These are phyloP conservation scores for Cistogaster globosa DNA, from an alignment of 2,888 invertebrate genomes.

Conservation along the genomic window DNA sequence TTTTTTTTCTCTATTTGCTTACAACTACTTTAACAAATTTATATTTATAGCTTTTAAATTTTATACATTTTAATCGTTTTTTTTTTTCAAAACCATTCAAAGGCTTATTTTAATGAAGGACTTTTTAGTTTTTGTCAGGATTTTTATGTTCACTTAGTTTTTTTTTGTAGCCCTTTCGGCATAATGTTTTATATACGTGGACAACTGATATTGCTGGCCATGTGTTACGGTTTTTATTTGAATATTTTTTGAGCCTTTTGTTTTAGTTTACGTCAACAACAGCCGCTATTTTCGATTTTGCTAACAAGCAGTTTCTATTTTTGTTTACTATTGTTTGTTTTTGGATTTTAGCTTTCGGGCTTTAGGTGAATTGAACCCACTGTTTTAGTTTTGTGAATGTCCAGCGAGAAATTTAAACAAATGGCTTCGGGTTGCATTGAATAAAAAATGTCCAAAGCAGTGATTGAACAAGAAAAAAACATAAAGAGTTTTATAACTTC, in stretches of 20 bases:
- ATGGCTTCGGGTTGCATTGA: background rate
- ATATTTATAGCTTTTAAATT: background rate
- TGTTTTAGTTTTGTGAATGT: background rate
- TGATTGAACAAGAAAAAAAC: background rate
- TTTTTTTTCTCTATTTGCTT: too few species aligned
- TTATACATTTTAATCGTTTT: background rate
- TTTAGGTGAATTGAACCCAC: background rate
- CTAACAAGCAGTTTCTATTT: slow-evolving; percentile 35
- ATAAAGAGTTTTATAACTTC: background rate
- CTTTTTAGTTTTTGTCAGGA: slow-evolving; percentile 20
- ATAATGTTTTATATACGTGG: slow-evolving; percentile 24
- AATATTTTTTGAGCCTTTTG: slow-evolving; percentile 24
- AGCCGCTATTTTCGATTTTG: slow-evolving; percentile 43
- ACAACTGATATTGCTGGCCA: slow-evolving; percentile 65
- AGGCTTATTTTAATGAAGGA: background rate
- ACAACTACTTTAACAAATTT: too few species aligned
- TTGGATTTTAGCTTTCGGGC: background rate
- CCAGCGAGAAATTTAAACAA: background rate
- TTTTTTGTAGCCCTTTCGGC: slow-evolving; percentile 6
- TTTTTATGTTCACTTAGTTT: slow-evolving; percentile 24
- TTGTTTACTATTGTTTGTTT: background rate
- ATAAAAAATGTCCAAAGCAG: background rate
- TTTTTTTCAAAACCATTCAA: background rate
- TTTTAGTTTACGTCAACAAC: slow-evolving; percentile 25
- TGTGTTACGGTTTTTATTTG: slow-evolving; percentile 51